These are phyloP conservation scores for Salvelinus alpinus DNA, from an alignment of 2,113 vertebrate species.

Conservation along the genomic window DNA sequence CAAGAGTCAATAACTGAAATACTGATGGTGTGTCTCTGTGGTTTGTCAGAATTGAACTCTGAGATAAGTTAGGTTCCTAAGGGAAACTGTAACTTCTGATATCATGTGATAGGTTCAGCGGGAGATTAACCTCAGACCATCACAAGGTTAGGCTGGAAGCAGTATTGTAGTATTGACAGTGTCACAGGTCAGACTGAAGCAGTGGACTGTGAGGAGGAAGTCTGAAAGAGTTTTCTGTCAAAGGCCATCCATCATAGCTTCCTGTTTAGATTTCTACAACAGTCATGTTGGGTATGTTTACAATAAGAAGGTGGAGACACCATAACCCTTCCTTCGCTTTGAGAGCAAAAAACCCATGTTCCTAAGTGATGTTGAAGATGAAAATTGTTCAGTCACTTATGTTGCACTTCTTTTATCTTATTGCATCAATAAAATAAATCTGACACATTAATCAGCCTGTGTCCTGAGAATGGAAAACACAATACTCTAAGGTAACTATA, in stretches of 20 bases:
- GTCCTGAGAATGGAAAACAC: too few species aligned
- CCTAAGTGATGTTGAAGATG: too few species aligned
- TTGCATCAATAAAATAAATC: too few species aligned
- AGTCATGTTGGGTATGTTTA: neutral
- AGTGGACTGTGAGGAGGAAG: slow-evolving; percentile 49
- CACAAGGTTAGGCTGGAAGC: neutral
- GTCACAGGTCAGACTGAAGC: slow-evolving; percentile 2
- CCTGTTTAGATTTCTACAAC: slow-evolving; percentile 56
- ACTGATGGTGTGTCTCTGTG: too few species aligned
- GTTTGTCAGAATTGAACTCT: too few species aligned
- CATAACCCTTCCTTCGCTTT: neutral
- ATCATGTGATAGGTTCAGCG: too few species aligned
- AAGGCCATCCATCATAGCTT: slow-evolving; percentile 61
- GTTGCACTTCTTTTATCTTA: neutral
- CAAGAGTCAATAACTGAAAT: too few species aligned
- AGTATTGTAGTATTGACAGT: neutral
- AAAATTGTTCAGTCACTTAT: too few species aligned
- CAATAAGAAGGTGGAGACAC: neutral
- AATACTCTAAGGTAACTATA: too few species aligned
- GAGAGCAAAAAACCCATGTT: neutral
- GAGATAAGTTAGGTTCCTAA: too few species aligned
- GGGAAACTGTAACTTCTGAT: too few species aligned
- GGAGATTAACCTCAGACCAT: neutral
- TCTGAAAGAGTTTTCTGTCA: slow-evolving; percentile 53
- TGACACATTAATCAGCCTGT: too few species aligned